Evolutionary conservation across 2,113 vertebrate species (phyloP).

Genomic region (Bagarius yarrelli): DNA sequence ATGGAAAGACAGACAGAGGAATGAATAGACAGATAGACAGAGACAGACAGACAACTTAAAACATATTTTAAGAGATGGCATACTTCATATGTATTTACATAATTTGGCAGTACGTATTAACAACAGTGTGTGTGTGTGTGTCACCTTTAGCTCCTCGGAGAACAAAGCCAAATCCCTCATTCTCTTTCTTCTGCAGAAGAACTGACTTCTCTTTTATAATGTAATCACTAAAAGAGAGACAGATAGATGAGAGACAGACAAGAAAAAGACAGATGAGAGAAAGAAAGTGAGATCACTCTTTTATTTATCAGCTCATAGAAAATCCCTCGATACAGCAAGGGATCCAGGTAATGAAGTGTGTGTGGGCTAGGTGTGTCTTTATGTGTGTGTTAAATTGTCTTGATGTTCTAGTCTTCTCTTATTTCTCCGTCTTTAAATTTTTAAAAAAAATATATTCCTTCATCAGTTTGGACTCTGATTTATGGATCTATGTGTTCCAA

Average conservation of each 20-base stretch:
- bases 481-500: no score
- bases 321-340: no score
- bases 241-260: constrained; percentile 4
- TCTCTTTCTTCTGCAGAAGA: constrained; percentile 99
- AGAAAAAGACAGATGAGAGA: constrained; percentile 58
- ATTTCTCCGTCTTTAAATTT: no score
- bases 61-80: background rate
- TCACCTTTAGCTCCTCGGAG: constrained; percentile 97
- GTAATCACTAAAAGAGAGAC: constrained; percentile 89
- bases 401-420: no score
- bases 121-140: background rate
- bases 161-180: constrained; percentile 98
- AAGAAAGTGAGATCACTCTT: background rate
- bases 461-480: no score
- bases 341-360: no score
- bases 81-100: background rate
- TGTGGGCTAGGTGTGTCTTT: no score
- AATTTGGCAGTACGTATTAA: background rate
- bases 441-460: no score
- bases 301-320: no score
- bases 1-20: no score
- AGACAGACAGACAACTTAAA: constrained; percentile 11
- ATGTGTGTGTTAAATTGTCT: no score
- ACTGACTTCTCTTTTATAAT: constrained; percentile 98
- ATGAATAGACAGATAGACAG: no score